Base-by-base conservation (phyloP, 1,140 invertebrate genomes). In the Pseudomyrmex dendroicus region DNA sequence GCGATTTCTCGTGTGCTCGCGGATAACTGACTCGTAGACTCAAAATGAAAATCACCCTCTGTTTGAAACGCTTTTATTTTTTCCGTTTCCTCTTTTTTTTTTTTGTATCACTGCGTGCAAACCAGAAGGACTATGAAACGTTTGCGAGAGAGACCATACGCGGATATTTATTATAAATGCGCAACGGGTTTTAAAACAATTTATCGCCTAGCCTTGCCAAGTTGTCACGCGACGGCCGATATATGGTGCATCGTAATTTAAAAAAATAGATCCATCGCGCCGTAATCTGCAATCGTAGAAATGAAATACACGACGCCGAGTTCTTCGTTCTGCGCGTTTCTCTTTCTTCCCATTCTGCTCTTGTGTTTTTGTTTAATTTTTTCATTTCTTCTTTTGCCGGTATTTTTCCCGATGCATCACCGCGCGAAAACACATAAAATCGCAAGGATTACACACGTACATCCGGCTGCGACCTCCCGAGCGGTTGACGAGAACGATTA, bases 211-310 rank as follows among this genome's bases (percentile, higher is more conserved):
- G 66, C 56, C 74, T 76, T 56, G 66, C 57, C 82, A 57, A 61
- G 84, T 73, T 82, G 77, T 88, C 83, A 62, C 20, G 44, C 73
- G 64, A 52, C 46, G 35, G 68, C 80, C 63, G 56, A 84, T 86
- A 78, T 86, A 88, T 68, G 84, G 72, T 72, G 67, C 64, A 22
- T 48, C 76, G 74, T 86, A 88, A 88, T 88, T 88, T 84, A 59
- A 52, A 84, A 82, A 88, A 88, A 82, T 70, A 83, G 63, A 50
- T 73, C 78, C 70, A 64, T 74, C 48, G 70, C 70, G 17, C 48
- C 78, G 70, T 82, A 82, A 82, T 82, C 68, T 52, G 73, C 80
- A 88, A 86, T 88, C 84, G 73, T 72, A 66, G 54, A 82, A 84
- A 86, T 76, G 72, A 88, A 86, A 86, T 74, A 84, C 78, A 74